Percentiles rank a stretch among this genome's conserved stretches.
phyloP scores from a whole-genome alignment of 2,797 vertebrate species.

The Pteronotus mesoamericanus region DNA sequence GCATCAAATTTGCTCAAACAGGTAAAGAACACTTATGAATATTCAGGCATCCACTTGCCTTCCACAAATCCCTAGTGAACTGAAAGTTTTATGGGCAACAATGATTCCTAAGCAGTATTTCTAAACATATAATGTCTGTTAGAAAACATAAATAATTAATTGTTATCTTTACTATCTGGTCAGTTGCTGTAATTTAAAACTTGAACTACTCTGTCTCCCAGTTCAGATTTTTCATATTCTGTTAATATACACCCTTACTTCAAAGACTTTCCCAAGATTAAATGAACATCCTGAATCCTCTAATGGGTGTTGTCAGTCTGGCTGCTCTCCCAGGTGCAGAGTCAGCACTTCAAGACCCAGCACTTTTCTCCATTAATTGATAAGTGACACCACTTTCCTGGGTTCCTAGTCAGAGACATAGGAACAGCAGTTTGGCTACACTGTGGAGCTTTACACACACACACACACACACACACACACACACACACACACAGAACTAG shows the following conservation, averaged over 20 bases:
- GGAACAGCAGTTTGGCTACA: conserved; percentile 74
- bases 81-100: background rate
- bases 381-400: conserved; percentile 78
- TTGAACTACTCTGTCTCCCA: background rate
- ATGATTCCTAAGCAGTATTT: background rate
- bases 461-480: background rate
- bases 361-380: conserved; percentile 83
- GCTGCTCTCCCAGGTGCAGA: conserved; percentile 52
- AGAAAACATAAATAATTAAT: conserved; percentile 5
- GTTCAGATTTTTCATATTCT: background rate
- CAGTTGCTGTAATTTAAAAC: conserved; percentile 30
- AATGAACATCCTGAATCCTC: conserved; percentile 36
- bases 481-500: background rate
- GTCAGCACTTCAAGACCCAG: conserved; percentile 76
- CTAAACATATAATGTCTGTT: background rate
- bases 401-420: conserved; percentile 72
- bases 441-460: background rate
- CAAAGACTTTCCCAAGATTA: conserved; percentile 47
- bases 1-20: background rate
- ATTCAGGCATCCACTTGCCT: background rate
- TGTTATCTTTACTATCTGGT: background rate
- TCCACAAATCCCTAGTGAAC: background rate
- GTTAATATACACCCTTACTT: background rate
- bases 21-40: background rate
- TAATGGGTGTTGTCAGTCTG: conserved; percentile 51